A percentile compares a stretch with the other conserved stretches of the same genome.
These are phyloP conservation scores for Trichomalopsis sarcophagae DNA, from an alignment of 1,140 invertebrate genomes.

Conservation along the genomic window DNA sequence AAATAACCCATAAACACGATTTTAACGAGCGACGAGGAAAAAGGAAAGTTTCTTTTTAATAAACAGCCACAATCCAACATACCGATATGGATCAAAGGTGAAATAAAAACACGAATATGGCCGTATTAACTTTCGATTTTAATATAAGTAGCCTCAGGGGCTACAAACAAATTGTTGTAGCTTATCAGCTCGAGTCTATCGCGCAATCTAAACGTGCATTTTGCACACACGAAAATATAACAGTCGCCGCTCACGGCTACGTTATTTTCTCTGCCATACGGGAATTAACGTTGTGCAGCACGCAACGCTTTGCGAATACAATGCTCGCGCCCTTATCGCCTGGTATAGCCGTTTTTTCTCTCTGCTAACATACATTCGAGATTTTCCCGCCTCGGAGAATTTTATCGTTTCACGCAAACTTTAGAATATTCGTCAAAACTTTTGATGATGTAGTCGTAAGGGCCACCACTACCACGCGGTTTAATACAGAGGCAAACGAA, in stretches of 20 bases:
- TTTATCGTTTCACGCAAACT: too few relatives aligned
- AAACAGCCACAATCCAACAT: not conserved
- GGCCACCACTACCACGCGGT: not conserved
- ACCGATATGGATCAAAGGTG: not conserved
- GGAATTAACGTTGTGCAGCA: conserved; percentile 38
- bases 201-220: conserved; percentile 28
- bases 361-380: not conserved
- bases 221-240: conserved; percentile 27
- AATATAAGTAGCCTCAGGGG: not conserved
- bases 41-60: not conserved
- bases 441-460: not conserved
- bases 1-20: not conserved
- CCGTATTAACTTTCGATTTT: conserved; percentile 20
- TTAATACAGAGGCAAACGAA: not conserved
- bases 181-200: conserved; percentile 32
- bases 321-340: conserved; percentile 11
- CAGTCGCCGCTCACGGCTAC: not conserved
- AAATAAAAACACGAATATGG: not conserved
- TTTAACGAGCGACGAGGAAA: not conserved
- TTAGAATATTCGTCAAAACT: too few relatives aligned
- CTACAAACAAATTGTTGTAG: conserved; percentile 32
- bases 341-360: not conserved
- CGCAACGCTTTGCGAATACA: conserved; percentile 39
- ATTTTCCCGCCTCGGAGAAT: not conserved
- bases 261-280: conserved; percentile 23